Evolutionary conservation across 2,113 vertebrate species (phyloP).

Genomic region (Leptobrachium ailaonicum): DNA sequence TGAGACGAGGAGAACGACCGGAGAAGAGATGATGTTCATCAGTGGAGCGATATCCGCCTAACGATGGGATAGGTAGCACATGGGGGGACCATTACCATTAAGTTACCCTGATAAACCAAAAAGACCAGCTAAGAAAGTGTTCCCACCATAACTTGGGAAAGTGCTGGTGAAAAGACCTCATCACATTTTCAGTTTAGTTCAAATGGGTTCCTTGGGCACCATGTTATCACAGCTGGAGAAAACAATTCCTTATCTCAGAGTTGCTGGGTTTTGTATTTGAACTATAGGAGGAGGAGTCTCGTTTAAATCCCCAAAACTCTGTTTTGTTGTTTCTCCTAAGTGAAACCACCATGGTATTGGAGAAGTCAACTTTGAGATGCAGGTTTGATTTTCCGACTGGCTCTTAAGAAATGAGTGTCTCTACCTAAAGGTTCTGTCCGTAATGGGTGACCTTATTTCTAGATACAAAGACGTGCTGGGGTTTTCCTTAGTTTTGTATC

Average conservation of each 20-base stretch:
- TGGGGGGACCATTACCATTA: slow-evolving; percentile 49
- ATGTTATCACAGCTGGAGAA: slow-evolving; percentile 67
- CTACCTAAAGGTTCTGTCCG: slow-evolving; percentile 70
- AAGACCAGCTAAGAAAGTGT: slow-evolving; percentile 71
- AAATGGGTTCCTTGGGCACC: slow-evolving; percentile 69
- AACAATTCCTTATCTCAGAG: slow-evolving; percentile 81
- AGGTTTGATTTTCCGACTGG: slow-evolving; percentile 73
- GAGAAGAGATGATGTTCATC: slow-evolving; percentile 61
- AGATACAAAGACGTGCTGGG: slow-evolving; percentile 64
- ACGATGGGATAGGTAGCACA: slow-evolving; percentile 35
- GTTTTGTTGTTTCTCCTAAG: slow-evolving; percentile 3
- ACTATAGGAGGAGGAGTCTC: slow-evolving; percentile 58
- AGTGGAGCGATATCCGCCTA: slow-evolving; percentile 33
- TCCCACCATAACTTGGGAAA: slow-evolving; percentile 59
- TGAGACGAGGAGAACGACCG: slow-evolving; percentile 73
- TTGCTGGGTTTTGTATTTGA: slow-evolving; percentile 66
- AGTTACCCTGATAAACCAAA: slow-evolving; percentile 60
- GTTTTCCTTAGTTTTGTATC: slow-evolving; percentile 72
- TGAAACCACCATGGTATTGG: slow-evolving; percentile 51
- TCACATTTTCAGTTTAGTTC: slow-evolving; percentile 70
- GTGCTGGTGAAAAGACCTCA: slow-evolving; percentile 70
- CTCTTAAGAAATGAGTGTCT: slow-evolving; percentile 64
- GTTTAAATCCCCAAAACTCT: slow-evolving; percentile 42
- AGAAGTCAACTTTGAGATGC: slow-evolving; percentile 68
- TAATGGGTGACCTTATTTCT: slow-evolving; percentile 68